These are phyloP conservation scores for Corticium candelabrum DNA, from an alignment of 37 sponge, comb jelly and placozoan genomes.

Conservation along the genomic window DNA sequence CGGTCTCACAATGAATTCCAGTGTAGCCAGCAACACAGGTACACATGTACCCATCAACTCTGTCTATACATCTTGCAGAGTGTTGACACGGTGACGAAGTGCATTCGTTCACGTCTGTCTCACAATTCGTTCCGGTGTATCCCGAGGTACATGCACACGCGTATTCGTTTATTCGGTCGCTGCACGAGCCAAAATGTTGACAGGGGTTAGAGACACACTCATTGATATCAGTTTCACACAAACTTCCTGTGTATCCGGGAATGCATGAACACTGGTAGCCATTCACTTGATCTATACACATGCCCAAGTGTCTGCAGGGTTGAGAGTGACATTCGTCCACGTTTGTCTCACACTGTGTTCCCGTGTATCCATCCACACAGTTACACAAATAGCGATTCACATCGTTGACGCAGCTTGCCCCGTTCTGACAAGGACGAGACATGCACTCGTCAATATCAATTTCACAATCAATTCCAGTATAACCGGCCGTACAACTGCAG, in stretches of 20 bases:
- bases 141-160: constrained; percentile 16
- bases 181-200: constrained; percentile 42
- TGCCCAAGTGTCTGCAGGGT: background rate
- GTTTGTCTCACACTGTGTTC: background rate
- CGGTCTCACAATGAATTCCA: constrained; percentile 27
- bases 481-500: background rate
- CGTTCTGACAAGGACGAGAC: background rate
- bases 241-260: background rate
- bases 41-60: constrained; percentile 37
- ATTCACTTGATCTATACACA: background rate
- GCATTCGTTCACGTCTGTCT: background rate
- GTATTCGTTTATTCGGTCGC: constrained; percentile 16
- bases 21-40: constrained; percentile 26
- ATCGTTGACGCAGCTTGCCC: background rate
- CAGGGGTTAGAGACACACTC: constrained; percentile 27
- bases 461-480: background rate
- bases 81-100: background rate
- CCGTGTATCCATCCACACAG: background rate
- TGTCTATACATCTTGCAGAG: background rate
- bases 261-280: background rate
- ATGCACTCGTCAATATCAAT: background rate
- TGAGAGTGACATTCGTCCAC: background rate
- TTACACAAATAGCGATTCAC: background rate
- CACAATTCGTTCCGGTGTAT: constrained; percentile 12
- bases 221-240: background rate